Conservation (phyloP, 2,797 vertebrate species). For the Hippopotamyrus pictus region DNA sequence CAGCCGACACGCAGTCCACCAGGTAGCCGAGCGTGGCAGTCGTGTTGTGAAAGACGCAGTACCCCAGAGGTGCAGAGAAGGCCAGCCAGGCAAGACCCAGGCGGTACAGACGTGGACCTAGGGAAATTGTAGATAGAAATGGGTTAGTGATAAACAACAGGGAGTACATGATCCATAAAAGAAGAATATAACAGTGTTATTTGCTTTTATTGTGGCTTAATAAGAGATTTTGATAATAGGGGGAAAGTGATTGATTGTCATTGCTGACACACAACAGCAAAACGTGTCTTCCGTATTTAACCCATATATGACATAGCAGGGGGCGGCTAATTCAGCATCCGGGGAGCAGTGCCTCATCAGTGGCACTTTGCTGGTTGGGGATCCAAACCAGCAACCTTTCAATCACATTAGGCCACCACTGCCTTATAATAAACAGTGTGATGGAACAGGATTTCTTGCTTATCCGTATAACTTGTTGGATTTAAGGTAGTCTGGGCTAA, state of each 20-base stretch:
- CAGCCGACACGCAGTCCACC: constrained; percentile 66
- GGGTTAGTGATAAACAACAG: neutral
- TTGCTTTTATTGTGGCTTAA: neutral
- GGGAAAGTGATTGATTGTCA: neutral
- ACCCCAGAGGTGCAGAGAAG: constrained; percentile 72
- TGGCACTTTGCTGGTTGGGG: neutral
- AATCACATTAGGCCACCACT: neutral
- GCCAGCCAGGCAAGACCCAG: constrained; percentile 74
- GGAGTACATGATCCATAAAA: neutral
- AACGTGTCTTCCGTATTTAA: neutral
- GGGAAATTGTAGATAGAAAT: constrained; percentile 22
- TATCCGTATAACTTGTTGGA: no score
- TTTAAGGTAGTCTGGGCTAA: no score
- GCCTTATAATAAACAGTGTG: neutral
- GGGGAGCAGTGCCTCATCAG: neutral
- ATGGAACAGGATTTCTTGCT: neutral
- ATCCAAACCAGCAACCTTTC: neutral
- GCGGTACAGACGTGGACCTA: constrained; percentile 67
- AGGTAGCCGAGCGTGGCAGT: constrained; percentile 67
- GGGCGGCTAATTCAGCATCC: neutral
- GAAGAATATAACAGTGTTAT: neutral
- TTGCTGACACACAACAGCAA: neutral
- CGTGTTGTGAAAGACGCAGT: constrained; percentile 70
- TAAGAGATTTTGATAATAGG: neutral
- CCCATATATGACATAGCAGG: neutral